These are phyloP conservation scores for Macaca nemestrina DNA, from an alignment of 2,113 vertebrate species.

Conservation along the genomic window DNA sequence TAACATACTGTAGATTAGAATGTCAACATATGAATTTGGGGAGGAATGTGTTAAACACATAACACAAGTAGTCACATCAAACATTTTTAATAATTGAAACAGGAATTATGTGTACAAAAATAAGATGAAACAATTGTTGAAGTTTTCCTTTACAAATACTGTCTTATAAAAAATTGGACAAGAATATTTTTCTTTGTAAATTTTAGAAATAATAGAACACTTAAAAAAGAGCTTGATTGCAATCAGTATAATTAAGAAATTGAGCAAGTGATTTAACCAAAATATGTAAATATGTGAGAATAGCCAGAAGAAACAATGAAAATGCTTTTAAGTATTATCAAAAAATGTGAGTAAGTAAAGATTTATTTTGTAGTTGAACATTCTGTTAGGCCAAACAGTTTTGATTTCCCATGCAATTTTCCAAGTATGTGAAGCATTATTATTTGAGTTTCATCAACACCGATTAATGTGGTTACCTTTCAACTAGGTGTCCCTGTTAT, in stretches of 20 bases:
- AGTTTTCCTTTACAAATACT: neutral
- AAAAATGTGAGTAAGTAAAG: neutral
- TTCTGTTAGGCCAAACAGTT: neutral
- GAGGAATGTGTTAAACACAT: neutral
- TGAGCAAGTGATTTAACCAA: neutral
- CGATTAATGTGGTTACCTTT: neutral
- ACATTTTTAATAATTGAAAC: neutral
- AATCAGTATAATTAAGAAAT: neutral
- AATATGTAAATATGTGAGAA: conserved; percentile 11
- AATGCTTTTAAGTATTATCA: neutral
- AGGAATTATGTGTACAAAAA: neutral
- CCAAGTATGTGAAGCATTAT: neutral
- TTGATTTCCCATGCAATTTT: conserved; percentile 3
- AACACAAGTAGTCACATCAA: neutral
- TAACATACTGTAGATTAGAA: neutral
- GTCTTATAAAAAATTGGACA: neutral
- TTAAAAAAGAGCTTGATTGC: neutral
- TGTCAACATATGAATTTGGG: neutral
- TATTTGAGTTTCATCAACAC: conserved; percentile 14
- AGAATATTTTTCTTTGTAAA: neutral
- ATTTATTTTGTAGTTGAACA: conserved; percentile 2
- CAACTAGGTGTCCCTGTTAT: neutral
- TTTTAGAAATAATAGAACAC: neutral
- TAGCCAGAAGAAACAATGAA: neutral
- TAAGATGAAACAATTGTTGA: neutral